Conservation (phyloP, 2,888 invertebrate species). For the Trissoscelio sp. region DNA sequence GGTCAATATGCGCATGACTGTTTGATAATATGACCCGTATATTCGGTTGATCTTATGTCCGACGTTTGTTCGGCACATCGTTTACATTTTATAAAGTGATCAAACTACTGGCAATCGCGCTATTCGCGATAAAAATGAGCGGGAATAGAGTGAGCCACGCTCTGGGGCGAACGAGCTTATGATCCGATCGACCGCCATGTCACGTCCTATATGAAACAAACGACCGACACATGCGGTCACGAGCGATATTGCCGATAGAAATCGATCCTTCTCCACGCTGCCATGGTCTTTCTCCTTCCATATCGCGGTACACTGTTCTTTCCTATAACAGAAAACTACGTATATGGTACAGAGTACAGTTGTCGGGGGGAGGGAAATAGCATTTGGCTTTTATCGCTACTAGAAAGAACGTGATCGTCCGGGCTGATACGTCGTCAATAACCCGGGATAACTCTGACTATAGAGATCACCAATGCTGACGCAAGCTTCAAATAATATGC, state of each 20-base stretch:
- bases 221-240: conserved; percentile 67
- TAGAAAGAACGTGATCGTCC: conserved; percentile 62
- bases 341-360: conserved; percentile 51
- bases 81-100: conserved; percentile 66
- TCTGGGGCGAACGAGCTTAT: conserved; percentile 57
- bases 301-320: conserved; percentile 35
- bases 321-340: conserved; percentile 56
- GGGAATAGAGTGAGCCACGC: conserved; percentile 66
- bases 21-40: conserved; percentile 22
- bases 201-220: conserved; percentile 67
- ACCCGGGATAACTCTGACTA: conserved; percentile 37
- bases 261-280: conserved; percentile 54
- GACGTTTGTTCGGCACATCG: conserved; percentile 50
- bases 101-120: conserved; percentile 51
- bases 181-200: conserved; percentile 63
- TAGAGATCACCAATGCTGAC: conserved; percentile 40
- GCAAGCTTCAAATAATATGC: conserved; percentile 49
- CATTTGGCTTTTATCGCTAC: conserved; percentile 66
- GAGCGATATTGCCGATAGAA: conserved; percentile 66
- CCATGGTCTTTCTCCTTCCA: conserved; percentile 30
- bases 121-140: conserved; percentile 61
- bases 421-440: conserved; percentile 58
- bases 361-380: conserved; percentile 53
- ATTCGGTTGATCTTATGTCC: conserved; percentile 25
- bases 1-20: background rate